These are phyloP conservation scores for Caradrina kadenii DNA, from an alignment of 2,888 invertebrate species.

Conservation along the genomic window DNA sequence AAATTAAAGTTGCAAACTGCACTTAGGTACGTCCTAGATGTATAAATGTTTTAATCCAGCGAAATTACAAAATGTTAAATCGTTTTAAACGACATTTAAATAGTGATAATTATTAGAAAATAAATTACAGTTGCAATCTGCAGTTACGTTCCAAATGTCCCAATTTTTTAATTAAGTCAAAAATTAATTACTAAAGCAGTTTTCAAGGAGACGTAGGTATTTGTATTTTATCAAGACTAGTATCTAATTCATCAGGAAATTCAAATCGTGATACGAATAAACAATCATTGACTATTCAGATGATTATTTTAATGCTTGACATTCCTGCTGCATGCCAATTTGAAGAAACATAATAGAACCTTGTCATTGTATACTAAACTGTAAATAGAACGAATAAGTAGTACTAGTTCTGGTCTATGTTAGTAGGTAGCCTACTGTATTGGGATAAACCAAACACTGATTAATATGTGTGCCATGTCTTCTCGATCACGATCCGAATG, in stretches of 20 bases:
- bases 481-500: conserved; percentile 68
- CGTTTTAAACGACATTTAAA: background rate
- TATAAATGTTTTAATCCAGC: background rate
- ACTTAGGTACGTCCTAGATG: background rate
- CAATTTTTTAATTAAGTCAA: conserved; percentile 3
- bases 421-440: conserved; percentile 59
- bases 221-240: conserved; percentile 71
- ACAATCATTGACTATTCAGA: conserved; percentile 63
- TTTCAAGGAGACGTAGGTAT: conserved; percentile 69
- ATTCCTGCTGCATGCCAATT: conserved; percentile 54
- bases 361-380: conserved; percentile 52
- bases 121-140: conserved; percentile 8
- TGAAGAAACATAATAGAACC: conserved; percentile 46
- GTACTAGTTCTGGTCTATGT: conserved; percentile 48
- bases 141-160: background rate
- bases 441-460: conserved; percentile 68
- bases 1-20: conserved; percentile 5
- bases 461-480: conserved; percentile 70
- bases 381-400: conserved; percentile 49
- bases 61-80: conserved; percentile 1
- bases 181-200: conserved; percentile 48
- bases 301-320: conserved; percentile 55
- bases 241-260: conserved; percentile 74
- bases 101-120: conserved; percentile 2
- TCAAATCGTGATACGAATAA: conserved; percentile 75